Conservation (phyloP, 2,797 vertebrate species). For the Myripristis jacobus region DNA sequence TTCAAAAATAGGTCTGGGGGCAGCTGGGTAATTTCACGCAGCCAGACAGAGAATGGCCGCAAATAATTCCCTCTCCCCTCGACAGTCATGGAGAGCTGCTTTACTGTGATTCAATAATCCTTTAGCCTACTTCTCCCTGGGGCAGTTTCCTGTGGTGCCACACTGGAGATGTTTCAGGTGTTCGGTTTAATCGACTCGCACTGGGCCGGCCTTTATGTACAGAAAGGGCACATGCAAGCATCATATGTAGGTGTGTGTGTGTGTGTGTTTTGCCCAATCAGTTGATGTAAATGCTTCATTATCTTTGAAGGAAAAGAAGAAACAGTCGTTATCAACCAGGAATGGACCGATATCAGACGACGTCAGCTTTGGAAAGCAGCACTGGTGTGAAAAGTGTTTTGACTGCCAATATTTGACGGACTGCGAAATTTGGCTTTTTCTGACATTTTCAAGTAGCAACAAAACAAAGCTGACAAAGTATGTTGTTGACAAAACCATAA, state of each 20-base stretch:
- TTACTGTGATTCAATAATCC: constrained; percentile 50
- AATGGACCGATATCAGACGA: too few species aligned
- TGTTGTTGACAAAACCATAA: too few species aligned
- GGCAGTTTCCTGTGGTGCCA: constrained; percentile 40
- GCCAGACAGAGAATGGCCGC: constrained; percentile 44
- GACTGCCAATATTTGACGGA: too few species aligned
- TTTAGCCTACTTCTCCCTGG: constrained; percentile 32
- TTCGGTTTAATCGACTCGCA: constrained; percentile 4
- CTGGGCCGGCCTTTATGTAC: background rate
- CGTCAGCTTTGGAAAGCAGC: too few species aligned
- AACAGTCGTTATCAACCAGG: too few species aligned
- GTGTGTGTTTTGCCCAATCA: too few species aligned
- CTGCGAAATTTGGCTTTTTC: too few species aligned
- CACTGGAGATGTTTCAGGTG: constrained; percentile 43
- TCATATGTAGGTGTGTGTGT: background rate
- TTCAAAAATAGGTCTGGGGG: constrained; percentile 59
- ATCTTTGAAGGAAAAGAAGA: background rate
- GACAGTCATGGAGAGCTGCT: constrained; percentile 37
- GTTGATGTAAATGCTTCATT: too few species aligned
- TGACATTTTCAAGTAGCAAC: too few species aligned
- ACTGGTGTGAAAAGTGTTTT: too few species aligned
- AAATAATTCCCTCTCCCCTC: constrained; percentile 44
- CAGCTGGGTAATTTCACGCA: constrained; percentile 68
- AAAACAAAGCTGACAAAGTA: too few species aligned
- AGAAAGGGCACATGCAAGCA: background rate